Base-by-base conservation (phyloP, 2,797 vertebrate species). In the Euphonia xanthogaster region DNA sequence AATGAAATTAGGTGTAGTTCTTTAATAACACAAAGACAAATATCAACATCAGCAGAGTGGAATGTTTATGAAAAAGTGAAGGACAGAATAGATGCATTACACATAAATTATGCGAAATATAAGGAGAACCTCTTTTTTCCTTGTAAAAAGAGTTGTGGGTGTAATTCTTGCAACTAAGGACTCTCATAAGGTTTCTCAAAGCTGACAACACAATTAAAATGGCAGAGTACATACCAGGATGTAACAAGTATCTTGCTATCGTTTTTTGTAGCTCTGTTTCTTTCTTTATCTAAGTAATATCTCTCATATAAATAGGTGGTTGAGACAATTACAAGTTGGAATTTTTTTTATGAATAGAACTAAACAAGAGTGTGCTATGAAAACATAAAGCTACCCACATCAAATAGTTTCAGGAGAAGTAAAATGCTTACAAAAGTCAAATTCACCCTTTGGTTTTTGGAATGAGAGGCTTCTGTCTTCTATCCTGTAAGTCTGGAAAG, bases 1-100 rank as follows among this genome's bases (percentile, higher is more conserved):
- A 96, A 95, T 94, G 95, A 94, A 96, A 96, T 96, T 95, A 96
- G 90, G 93, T 92, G 79, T 90, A 96, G 76, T 94, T 95, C 85
- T 95, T 63, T 94, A 97, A 95, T 94, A 96, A 95, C 78, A 73
- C 76, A 78, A 96, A 87, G 91, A 81, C 91, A 95, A 97, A 96
- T 96, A 94, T 91, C 95, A 96, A 73, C 91, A 94, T 96, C 80
- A 95, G 82, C 87, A 12, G 89, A 93, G 93, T 83, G 91, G 91
- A 96, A 91, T 93, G 91, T 86, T 92, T 89, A 89, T 93, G 83
- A 82, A 83, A 83, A 90, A 84, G 39, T 86, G 74, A 94, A 86
- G 72, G 87, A 91, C 47, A 55, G 85, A 86, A 94, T 83, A 88
- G 91, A 90, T 77, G 62, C 60, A 73, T 90, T 88, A 61, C 87